Conservation (phyloP, 2,113 vertebrate genomes). For the Callorhinus ursinus region DNA sequence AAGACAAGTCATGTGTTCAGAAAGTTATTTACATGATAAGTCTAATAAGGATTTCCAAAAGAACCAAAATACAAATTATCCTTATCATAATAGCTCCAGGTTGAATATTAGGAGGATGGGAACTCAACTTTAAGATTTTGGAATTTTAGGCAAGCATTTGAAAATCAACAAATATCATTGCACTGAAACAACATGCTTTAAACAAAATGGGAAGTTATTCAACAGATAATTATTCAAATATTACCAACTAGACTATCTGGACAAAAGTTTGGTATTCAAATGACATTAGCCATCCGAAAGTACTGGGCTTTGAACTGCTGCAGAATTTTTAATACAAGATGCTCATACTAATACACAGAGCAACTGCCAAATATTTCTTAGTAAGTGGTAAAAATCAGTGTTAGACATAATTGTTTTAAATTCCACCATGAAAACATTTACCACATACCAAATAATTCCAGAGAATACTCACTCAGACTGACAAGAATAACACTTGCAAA, state of each 20-base stretch:
- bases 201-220: conserved; percentile 20
- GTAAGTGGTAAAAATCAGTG: neutral
- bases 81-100: neutral
- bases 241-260: neutral
- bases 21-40: neutral
- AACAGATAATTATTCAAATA: neutral
- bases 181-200: neutral
- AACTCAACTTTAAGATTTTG: neutral
- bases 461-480: neutral
- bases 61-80: conserved; percentile 17
- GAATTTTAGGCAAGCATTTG: neutral
- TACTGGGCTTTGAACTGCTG: neutral
- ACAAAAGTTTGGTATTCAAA: neutral
- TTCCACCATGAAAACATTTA: neutral
- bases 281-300: neutral
- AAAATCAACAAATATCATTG: neutral
- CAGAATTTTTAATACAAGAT: neutral
- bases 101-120: neutral
- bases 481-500: neutral
- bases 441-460: neutral
- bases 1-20: neutral
- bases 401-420: neutral
- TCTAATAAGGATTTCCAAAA: neutral
- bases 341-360: neutral
- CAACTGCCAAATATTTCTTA: conserved; percentile 12